Evolutionary conservation across 2,113 vertebrate genomes (phyloP), one percentile per base, ranked within the genome.

Genomic region (Tetrao urogallus): DNA sequence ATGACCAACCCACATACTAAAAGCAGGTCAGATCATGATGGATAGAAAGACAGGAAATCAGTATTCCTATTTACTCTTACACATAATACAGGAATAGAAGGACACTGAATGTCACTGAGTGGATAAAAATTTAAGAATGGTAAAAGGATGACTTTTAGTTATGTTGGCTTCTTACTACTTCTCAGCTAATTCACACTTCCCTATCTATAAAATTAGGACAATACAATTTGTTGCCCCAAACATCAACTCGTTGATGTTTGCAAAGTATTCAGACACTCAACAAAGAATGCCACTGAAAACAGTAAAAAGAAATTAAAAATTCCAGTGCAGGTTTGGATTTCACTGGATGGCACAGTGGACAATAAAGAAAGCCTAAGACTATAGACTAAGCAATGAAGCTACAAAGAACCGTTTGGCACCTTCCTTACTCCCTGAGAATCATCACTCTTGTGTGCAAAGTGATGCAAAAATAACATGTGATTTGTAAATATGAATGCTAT

Each of bases 321-420:
- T 86, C 45, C 63, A 84, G 17, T 32, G 42, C 57, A 91, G 56
- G 72, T 83, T 91, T 91, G 58, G 74, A 90, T 60, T 86, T 24
- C 43, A 40, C 43, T 48, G 75, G 34, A 52, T 75, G 43, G 64
- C 61, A 82, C 25, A 79, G 19, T 22, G 40, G 67, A 77, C 42
- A 89, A 76, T 64, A 92, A 91, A 83, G 87, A 96, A 81, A 22
- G 38, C 66, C 71, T n/a, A 71, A 45, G 60, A 79, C 43, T 78
- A 86, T 6, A 86, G 73, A 79, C 43, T 42, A 81, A 72, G n/a
- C 27, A 85, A 88, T 34, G 57, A 77, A 81, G 57, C 36, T 87
- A 71, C 78, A 84, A 93, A 87, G 52, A 96, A 88, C 47, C 43
- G 36, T 27, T 72, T 48, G 86, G 61, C 27, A 82, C 24, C 47